A percentile compares a stretch with the other conserved stretches of the same genome.
phyloP scores from a whole-genome alignment of 2,888 invertebrate genomes.

The Nematopogon swammerdamellus region DNA sequence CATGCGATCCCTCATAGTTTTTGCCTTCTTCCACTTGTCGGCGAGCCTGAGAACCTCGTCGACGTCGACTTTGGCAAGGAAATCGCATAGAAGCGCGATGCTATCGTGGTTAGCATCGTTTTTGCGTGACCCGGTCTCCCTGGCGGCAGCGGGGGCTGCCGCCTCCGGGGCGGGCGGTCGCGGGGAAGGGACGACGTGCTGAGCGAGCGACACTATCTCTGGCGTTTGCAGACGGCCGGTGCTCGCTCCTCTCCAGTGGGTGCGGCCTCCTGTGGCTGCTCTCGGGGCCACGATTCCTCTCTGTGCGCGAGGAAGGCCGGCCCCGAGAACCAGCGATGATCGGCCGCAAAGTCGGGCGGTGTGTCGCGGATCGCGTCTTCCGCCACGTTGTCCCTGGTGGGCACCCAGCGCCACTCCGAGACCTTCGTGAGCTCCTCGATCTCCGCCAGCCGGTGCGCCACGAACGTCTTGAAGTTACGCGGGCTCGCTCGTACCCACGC shows the following conservation, averaged over 20 bases:
- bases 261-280: neutral
- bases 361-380: slow-evolving; percentile 7
- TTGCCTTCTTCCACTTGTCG: no score
- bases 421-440: slow-evolving; percentile 5
- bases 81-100: no score
- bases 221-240: neutral
- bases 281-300: neutral
- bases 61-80: no score
- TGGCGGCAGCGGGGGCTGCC: no score
- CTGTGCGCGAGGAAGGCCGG: neutral
- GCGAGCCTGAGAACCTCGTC: neutral
- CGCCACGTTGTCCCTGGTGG: slow-evolving; percentile 5
- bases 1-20: no score
- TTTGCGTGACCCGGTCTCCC: no score
- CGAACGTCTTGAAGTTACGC: slow-evolving; percentile 7
- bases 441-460: slow-evolving; percentile 9
- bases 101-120: no score
- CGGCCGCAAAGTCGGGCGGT: slow-evolving; percentile 1
- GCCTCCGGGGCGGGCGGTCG: no score
- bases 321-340: neutral
- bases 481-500: slow-evolving; percentile 8
- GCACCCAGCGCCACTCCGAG: slow-evolving; percentile 7
- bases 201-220: no score
- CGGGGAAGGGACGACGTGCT: no score
- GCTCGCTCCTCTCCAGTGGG: neutral